Evolutionary conservation across 2,113 vertebrate genomes (phyloP).

Genomic region (Myrmecophaga tridactyla): DNA sequence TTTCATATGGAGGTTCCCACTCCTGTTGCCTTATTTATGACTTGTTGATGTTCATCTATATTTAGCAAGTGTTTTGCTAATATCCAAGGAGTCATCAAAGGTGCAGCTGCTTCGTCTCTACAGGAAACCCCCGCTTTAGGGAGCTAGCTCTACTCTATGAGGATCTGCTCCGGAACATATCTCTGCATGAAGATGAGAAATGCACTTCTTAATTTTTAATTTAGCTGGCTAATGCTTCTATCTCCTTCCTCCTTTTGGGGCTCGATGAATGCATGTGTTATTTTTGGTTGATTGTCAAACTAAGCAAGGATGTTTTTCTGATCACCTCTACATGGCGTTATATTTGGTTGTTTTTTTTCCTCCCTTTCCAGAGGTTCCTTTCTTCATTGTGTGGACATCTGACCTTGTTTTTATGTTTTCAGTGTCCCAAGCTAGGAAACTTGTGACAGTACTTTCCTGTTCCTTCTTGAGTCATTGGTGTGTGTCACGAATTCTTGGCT

Average conservation of each 20-base stretch:
- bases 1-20: constrained; percentile 67
- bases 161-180: constrained; percentile 35
- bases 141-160: neutral
- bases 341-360: constrained; percentile 73
- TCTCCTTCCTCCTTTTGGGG: neutral
- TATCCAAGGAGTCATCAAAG: constrained; percentile 74
- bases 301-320: constrained; percentile 68
- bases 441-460: constrained; percentile 50
- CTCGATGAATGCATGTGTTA: constrained; percentile 69
- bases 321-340: constrained; percentile 56
- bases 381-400: constrained; percentile 54
- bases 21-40: constrained; percentile 67
- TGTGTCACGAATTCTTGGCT: neutral
- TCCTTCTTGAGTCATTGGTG: constrained; percentile 57
- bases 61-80: constrained; percentile 76
- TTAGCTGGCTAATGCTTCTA: constrained; percentile 58
- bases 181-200: constrained; percentile 59
- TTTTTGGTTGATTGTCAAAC: constrained; percentile 66
- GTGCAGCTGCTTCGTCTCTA: constrained; percentile 66
- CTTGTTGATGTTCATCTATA: constrained; percentile 71
- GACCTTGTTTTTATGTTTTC: constrained; percentile 65
- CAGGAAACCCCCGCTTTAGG: constrained; percentile 65
- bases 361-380: constrained; percentile 48
- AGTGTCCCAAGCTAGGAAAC: constrained; percentile 53
- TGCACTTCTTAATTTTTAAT: constrained; percentile 56